phyloP scores from a whole-genome alignment of 2,113 vertebrate species.

The Carettochelys insculpta region DNA sequence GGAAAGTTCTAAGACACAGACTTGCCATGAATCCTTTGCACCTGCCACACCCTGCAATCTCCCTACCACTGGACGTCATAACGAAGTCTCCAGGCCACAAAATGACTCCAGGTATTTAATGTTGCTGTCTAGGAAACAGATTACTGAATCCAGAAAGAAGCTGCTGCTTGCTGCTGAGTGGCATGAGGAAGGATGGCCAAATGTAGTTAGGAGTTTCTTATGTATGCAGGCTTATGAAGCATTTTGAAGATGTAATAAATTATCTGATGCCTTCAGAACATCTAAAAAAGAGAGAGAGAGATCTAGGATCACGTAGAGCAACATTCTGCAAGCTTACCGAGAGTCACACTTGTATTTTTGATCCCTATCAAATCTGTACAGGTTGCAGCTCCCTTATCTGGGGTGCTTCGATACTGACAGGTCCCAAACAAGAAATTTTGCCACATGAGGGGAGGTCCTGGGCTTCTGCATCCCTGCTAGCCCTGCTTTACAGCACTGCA shows the following conservation, averaged over 20 bases:
- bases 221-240: accelerated
- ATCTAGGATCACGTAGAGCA: background rate
- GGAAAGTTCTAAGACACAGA: background rate
- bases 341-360: background rate
- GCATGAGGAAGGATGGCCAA: conserved; percentile 28
- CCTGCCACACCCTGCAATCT: background rate
- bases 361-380: background rate
- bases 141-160: conserved; percentile 12
- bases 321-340: accelerated
- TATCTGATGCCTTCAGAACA: background rate
- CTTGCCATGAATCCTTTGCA: background rate
- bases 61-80: background rate
- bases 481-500: too few species aligned
- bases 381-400: too few species aligned
- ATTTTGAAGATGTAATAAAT: background rate
- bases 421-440: too few species aligned
- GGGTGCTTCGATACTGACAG: too few species aligned
- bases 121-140: background rate
- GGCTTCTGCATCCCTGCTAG: too few species aligned
- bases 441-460: too few species aligned
- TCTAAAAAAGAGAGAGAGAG: background rate
- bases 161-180: conserved; percentile 18
- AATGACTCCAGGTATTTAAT: conserved; percentile 73
- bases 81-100: conserved; percentile 26
- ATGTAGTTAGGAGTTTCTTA: background rate